Evolutionary conservation across 2,113 vertebrate genomes (phyloP).

Genomic region (Microtus richardsoni): DNA sequence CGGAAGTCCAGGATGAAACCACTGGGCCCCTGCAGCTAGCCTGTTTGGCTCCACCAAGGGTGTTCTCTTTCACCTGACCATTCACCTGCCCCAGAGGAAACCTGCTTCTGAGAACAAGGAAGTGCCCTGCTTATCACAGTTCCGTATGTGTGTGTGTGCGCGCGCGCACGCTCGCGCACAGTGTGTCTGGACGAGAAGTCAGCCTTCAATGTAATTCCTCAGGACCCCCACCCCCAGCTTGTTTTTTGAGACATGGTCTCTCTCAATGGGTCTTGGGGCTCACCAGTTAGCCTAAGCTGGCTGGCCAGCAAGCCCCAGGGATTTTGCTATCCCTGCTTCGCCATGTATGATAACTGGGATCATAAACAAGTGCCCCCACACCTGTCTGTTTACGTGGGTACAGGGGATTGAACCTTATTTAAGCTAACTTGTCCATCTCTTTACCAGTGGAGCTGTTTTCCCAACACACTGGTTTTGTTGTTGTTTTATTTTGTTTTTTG

Average conservation of each 20-base stretch:
- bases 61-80: neutral
- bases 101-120: neutral
- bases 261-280: neutral
- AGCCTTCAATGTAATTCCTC: neutral
- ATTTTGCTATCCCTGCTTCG: neutral
- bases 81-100: neutral
- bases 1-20: neutral
- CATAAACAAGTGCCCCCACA: neutral
- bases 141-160: neutral
- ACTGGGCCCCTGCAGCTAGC: neutral
- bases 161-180: too few species aligned
- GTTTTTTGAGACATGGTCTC: too few species aligned
- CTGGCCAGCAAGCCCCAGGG: neutral
- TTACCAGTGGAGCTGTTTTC: neutral
- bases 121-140: neutral
- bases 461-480: neutral
- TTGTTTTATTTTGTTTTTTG: neutral
- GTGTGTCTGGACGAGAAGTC: neutral
- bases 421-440: neutral
- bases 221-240: neutral
- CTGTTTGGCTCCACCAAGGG: neutral
- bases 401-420: neutral
- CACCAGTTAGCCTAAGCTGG: neutral
- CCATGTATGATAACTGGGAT: neutral
- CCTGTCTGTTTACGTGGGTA: neutral